phyloP scores from a whole-genome alignment of 2,888 invertebrate species.

The Colletes collaris region DNA sequence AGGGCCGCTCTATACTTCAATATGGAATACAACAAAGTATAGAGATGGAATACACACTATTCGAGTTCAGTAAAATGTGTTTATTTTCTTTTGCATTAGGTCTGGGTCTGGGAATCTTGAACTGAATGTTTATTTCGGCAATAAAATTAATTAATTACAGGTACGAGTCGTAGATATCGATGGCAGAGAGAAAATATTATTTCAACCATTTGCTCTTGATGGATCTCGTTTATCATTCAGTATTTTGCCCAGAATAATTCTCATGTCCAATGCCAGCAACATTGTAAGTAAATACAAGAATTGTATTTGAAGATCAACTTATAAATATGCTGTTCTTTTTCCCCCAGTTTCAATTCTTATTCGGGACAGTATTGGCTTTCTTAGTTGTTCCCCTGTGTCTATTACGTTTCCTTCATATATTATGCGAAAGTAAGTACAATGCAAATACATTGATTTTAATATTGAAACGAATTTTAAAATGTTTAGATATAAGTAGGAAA shows the following conservation, averaged over 20 bases:
- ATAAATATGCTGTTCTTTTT: neutral
- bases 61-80: conserved; percentile 81
- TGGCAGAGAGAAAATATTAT: conserved; percentile 84
- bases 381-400: conserved; percentile 88
- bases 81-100: neutral
- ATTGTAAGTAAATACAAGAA: conserved; percentile 86
- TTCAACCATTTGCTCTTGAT: conserved; percentile 92
- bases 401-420: conserved; percentile 86
- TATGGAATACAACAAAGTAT: conserved; percentile 90
- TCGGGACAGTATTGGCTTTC: conserved; percentile 86
- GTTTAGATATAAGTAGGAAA: no score
- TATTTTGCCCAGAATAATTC: conserved; percentile 87
- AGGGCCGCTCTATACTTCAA: conserved; percentile 89
- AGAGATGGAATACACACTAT: conserved; percentile 87
- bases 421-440: conserved; percentile 83
- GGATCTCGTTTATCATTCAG: conserved; percentile 88
- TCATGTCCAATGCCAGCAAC: conserved; percentile 90
- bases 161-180: conserved; percentile 86
- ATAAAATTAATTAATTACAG: conserved; percentile 77
- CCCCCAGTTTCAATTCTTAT: conserved; percentile 88
- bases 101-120: no score
- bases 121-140: neutral
- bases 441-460: conserved; percentile 54
- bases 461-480: no score
- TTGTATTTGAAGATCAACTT: neutral